Conservation (phyloP, 2,888 invertebrate species). For the Ornithoptera priamus region DNA sequence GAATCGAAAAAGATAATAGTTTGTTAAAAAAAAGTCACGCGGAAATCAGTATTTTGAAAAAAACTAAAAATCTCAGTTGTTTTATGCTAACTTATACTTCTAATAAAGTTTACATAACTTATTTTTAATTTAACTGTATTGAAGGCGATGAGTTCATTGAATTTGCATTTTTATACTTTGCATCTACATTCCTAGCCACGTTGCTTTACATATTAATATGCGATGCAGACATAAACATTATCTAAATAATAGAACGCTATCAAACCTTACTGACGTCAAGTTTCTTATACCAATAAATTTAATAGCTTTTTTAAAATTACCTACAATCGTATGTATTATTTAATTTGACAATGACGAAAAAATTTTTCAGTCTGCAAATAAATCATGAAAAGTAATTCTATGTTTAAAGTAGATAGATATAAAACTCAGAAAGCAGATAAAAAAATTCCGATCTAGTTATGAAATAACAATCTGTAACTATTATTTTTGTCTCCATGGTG, state of each 20-base stretch:
- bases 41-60: background rate
- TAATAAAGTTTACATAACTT: background rate
- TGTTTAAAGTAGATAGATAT: no score
- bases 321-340: no score
- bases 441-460: no score
- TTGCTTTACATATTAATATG: background rate
- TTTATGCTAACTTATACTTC: background rate
- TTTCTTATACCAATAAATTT: no score
- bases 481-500: background rate
- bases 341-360: no score
- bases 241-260: background rate
- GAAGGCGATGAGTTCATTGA: constrained; percentile 3
- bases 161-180: constrained; percentile 17
- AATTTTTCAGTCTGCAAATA: no score
- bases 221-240: background rate
- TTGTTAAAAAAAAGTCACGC: background rate
- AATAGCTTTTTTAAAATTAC: no score
- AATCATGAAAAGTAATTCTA: no score
- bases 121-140: background rate
- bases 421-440: no score
- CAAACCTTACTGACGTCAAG: background rate
- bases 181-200: background rate
- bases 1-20: no score
- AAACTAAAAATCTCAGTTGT: background rate
- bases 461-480: no score